phyloP scores from a whole-genome alignment of 2,113 vertebrate genomes.

The Nannospalax galili region DNA sequence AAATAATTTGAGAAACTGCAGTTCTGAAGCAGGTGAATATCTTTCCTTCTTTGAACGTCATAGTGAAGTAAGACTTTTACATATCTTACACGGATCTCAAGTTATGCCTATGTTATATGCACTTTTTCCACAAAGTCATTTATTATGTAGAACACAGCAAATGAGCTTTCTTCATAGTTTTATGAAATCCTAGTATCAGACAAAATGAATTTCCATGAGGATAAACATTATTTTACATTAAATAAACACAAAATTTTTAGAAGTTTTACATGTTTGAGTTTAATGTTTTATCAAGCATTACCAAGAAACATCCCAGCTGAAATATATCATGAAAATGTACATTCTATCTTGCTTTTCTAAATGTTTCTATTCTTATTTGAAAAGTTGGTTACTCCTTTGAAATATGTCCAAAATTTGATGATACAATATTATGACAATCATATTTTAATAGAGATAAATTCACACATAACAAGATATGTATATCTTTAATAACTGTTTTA shows the following conservation, averaged over 20 bases:
- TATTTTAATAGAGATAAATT: neutral
- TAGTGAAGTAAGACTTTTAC: too few species aligned
- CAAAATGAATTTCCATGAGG: neutral
- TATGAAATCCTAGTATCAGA: slow-evolving; percentile 24
- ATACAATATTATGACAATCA: neutral
- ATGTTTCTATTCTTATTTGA: slow-evolving; percentile 25
- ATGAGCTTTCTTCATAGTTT: neutral
- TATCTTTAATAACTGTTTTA: neutral
- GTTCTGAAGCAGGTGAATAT: too few species aligned
- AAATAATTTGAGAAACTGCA: too few species aligned
- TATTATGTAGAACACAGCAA: neutral
- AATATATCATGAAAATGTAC: neutral
- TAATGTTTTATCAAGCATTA: slow-evolving; percentile 6
- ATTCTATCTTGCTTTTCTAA: neutral
- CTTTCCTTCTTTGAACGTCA: too few species aligned
- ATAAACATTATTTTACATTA: too few species aligned
- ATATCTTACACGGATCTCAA: too few species aligned
- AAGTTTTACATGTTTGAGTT: slow-evolving; percentile 1
- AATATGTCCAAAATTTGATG: neutral
- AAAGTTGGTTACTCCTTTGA: neutral
- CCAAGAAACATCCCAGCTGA: neutral
- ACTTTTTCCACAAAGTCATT: too few species aligned
- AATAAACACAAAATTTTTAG: slow-evolving; percentile 24
- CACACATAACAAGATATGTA: neutral
- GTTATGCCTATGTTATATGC: too few species aligned